These are phyloP conservation scores for Cichladusa arquata DNA, from an alignment of 2,113 vertebrate species.

Conservation along the genomic window DNA sequence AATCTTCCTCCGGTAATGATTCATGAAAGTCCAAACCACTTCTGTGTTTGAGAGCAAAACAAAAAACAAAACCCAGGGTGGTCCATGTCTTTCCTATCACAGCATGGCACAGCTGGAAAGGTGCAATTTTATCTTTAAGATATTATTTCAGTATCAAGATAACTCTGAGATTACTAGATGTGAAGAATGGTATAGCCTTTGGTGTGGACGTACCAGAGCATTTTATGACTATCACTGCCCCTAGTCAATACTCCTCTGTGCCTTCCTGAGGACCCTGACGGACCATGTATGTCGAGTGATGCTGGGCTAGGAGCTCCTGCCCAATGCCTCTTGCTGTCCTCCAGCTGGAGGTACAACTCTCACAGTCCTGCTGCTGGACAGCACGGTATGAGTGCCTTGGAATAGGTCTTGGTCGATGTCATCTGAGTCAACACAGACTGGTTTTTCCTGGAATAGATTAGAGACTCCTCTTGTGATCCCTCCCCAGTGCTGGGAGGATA, in stretches of 20 bases:
- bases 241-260: background rate
- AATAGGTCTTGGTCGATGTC: accelerated
- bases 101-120: background rate
- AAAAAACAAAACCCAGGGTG: background rate
- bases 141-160: background rate
- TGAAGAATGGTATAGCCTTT: background rate
- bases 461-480: background rate
- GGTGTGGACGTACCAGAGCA: background rate
- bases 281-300: background rate
- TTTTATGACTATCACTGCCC: background rate
- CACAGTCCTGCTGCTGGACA: background rate
- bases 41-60: background rate
- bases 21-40: background rate
- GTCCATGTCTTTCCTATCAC: background rate
- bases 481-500: background rate
- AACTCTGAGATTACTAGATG: background rate
- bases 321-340: background rate
- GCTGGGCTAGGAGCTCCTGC: background rate
- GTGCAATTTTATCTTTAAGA: background rate
- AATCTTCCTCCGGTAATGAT: background rate
- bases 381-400: background rate
- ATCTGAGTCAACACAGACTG: background rate
- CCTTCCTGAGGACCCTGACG: background rate
- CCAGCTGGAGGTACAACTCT: background rate
- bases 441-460: background rate